phyloP scores from a whole-genome alignment of 2,113 vertebrate genomes.

The Cygnus atratus region DNA sequence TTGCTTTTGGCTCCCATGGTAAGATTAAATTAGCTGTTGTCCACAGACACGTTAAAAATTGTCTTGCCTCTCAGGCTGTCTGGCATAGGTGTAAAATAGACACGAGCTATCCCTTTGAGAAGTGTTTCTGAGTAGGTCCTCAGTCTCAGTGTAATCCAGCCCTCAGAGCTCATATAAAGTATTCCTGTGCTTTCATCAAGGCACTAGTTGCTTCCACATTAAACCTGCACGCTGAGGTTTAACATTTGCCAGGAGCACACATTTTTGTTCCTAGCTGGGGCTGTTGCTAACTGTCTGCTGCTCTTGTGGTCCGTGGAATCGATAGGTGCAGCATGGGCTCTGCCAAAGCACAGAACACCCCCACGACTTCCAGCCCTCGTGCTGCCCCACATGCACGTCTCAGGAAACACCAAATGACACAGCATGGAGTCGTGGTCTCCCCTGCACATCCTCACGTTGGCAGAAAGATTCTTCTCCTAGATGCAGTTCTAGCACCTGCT shows the following conservation, averaged over 20 bases:
- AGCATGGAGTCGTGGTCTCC: fast-evolving
- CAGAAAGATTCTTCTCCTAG: not conserved
- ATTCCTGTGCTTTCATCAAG: not conserved
- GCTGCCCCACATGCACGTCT: fast-evolving
- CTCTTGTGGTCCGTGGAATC: not conserved
- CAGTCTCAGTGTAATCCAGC: not conserved
- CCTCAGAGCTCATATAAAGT: not conserved
- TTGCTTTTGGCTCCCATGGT: not conserved
- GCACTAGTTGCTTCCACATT: not conserved
- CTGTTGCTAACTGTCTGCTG: not conserved
- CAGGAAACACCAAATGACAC: not conserved
- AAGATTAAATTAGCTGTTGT: not conserved
- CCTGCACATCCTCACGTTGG: fast-evolving
- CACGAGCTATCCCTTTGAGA: not conserved
- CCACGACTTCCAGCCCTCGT: fast-evolving
- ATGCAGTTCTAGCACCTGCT: fast-evolving
- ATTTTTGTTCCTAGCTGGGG: not conserved
- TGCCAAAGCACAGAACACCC: not conserved
- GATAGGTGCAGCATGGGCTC: fast-evolving
- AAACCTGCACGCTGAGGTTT: not conserved
- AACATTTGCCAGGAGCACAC: not conserved
- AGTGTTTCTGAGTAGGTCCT: not conserved
- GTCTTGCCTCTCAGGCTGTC: not conserved
- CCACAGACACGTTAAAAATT: not conserved
- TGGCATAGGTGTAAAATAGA: not conserved